A percentile compares a stretch with the other conserved stretches of the same genome.
Evolutionary conservation across 2,797 vertebrate species (phyloP).

Genomic region (Chelon auratus): DNA sequence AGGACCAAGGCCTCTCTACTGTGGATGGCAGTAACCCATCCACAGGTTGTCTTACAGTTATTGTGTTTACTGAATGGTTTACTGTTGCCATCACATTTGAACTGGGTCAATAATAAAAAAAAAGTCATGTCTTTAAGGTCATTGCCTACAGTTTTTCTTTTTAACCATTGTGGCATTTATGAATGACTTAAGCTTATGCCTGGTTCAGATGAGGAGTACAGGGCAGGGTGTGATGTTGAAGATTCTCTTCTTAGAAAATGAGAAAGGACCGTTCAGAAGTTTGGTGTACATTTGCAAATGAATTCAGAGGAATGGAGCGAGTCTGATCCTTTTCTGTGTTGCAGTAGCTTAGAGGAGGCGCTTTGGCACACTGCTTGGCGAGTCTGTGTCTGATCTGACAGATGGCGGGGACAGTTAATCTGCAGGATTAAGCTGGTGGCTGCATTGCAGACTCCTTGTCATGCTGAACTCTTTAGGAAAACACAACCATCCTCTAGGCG

Average conservation of each 20-base stretch:
- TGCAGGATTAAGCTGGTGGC: conserved; percentile 47
- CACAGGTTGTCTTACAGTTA: conserved; percentile 35
- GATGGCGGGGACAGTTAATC: conserved; percentile 51
- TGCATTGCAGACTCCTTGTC: conserved; percentile 9
- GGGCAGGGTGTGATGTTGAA: background rate
- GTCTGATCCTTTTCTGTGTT: background rate
- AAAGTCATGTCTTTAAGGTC: background rate
- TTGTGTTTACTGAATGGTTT: conserved; percentile 53
- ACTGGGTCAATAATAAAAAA: conserved; percentile 55
- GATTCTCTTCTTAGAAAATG: background rate
- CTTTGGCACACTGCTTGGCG: conserved; percentile 14
- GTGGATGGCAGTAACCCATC: conserved; percentile 12
- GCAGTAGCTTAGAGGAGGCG: conserved; percentile 18
- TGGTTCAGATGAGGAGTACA: background rate
- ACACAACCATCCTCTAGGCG: background rate
- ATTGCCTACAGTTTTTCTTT: background rate
- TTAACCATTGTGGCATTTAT: background rate
- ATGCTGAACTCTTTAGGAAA: conserved; percentile 22
- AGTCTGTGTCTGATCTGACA: conserved; percentile 45
- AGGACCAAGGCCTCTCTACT: conserved; percentile 64
- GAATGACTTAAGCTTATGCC: background rate
- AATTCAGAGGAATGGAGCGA: background rate
- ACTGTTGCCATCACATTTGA: conserved; percentile 6
- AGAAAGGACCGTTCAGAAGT: background rate
- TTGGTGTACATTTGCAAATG: background rate